A percentile compares a stretch with the other conserved stretches of the same genome.
Conservation (phyloP, 2,113 vertebrate genomes). For the Platycercus adscitus region DNA sequence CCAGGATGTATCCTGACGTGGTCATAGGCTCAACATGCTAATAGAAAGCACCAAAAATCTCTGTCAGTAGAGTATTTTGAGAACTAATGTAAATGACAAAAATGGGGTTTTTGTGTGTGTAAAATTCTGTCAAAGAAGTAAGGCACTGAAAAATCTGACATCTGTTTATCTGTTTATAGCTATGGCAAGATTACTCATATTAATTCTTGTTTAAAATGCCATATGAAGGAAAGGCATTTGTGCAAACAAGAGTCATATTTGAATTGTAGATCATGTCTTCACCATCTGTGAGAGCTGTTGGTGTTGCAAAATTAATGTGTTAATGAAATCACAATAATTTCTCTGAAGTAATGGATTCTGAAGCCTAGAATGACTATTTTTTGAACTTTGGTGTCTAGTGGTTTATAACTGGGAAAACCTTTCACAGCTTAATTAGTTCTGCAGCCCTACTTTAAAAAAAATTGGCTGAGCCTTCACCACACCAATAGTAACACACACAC, state of each 20-base stretch:
- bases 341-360: constrained; percentile 82
- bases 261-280: constrained; percentile 88
- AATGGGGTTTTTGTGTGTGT: constrained; percentile 43
- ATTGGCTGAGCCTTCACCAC: constrained; percentile 68
- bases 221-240: constrained; percentile 88
- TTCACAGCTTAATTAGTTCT: constrained; percentile 83
- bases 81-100: constrained; percentile 61
- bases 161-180: constrained; percentile 91
- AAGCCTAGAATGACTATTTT: constrained; percentile 82
- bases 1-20: constrained; percentile 22
- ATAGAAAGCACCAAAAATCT: constrained; percentile 43
- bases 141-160: constrained; percentile 81
- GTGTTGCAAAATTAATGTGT: constrained; percentile 89
- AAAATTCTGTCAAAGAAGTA: constrained; percentile 78
- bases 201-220: constrained; percentile 89
- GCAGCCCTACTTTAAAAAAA: constrained; percentile 73
- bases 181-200: constrained; percentile 85
- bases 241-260: constrained; percentile 89
- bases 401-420: constrained; percentile 81
- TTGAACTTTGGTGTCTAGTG: constrained; percentile 83
- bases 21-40: constrained; percentile 31
- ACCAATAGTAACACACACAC: constrained; percentile 49
- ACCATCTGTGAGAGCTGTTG: constrained; percentile 88
- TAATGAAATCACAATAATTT: constrained; percentile 91
- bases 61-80: constrained; percentile 45